phyloP scores from a whole-genome alignment of 2,113 vertebrate species.

The Protobothrops mucrosquamatus region DNA sequence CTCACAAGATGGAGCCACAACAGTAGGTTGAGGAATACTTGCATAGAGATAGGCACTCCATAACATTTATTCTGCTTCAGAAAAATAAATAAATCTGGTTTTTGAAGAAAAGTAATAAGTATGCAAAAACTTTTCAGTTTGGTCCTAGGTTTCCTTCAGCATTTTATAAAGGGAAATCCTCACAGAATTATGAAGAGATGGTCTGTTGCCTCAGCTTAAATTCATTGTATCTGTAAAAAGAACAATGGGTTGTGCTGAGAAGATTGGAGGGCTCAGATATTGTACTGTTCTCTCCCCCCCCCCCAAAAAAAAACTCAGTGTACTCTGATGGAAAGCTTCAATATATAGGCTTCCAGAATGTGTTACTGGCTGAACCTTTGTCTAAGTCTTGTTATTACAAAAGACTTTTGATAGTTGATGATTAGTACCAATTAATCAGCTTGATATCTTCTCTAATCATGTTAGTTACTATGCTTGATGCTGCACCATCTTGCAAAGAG shows the following conservation, averaged over 20 bases:
- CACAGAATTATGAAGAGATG: background rate
- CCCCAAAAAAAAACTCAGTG: background rate
- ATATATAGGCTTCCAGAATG: conserved; percentile 8
- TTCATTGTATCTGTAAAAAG: background rate
- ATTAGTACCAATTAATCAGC: background rate
- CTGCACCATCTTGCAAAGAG: background rate
- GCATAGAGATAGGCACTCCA: background rate
- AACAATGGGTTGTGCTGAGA: background rate
- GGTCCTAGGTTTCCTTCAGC: background rate
- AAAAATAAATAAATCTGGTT: background rate
- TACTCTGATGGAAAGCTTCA: background rate
- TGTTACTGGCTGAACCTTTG: conserved; percentile 1
- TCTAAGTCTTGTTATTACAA: background rate
- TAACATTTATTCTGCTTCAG: background rate
- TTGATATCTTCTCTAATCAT: accelerated
- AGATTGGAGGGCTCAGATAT: background rate
- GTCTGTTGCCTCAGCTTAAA: background rate
- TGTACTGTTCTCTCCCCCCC: background rate
- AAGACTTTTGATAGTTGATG: background rate
- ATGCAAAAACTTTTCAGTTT: background rate
- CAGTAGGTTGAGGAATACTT: no score
- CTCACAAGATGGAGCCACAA: no score
- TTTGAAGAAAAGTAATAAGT: background rate
- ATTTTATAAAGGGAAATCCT: background rate
- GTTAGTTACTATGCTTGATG: conserved; percentile 23